Evolutionary conservation across 2,888 invertebrate genomes (phyloP).

Genomic region (Dicranocentrus wangi): DNA sequence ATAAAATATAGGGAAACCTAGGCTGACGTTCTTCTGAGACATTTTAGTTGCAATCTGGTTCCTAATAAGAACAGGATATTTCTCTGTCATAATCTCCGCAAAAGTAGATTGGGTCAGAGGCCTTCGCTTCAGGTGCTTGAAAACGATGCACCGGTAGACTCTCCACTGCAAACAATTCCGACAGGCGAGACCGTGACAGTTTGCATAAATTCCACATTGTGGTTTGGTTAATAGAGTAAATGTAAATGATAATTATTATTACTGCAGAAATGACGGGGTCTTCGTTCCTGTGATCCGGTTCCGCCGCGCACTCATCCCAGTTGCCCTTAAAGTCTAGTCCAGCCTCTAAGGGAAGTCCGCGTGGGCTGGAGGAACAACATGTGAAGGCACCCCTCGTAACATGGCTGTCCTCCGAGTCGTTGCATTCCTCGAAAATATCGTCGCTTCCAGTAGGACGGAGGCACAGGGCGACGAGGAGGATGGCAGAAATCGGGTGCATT

Average conservation of each 20-base stretch:
- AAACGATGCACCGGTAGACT: slow-evolving; percentile 45
- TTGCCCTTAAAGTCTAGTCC: slow-evolving; percentile 11
- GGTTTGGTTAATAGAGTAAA: too few relatives aligned
- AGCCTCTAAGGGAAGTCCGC: slow-evolving; percentile 16
- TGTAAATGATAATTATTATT: not conserved
- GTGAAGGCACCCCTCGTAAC: slow-evolving; percentile 38
- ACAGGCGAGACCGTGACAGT: too few relatives aligned
- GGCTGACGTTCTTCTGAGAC: slow-evolving; percentile 17
- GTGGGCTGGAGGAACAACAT: slow-evolving; percentile 30
- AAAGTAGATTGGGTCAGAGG: slow-evolving; percentile 27
- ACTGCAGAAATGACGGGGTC: slow-evolving; percentile 49
- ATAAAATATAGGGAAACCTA: not conserved
- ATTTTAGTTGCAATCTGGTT: slow-evolving; percentile 19
- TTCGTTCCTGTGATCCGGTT: slow-evolving; percentile 24
- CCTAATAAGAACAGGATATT: slow-evolving; percentile 35
- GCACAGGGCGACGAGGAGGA: too few relatives aligned
- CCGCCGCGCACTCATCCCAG: slow-evolving; percentile 36
- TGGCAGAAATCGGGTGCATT: too few relatives aligned
- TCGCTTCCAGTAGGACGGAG: too few relatives aligned
- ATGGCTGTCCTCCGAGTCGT: slow-evolving; percentile 24
- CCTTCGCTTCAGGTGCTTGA: slow-evolving; percentile 8
- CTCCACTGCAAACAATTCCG: slow-evolving; percentile 22
- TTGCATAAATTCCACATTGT: too few relatives aligned
- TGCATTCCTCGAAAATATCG: slow-evolving; percentile 35
- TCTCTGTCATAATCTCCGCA: slow-evolving; percentile 10